Conservation (phyloP, 2,797 vertebrate genomes). For the Mormyrus proboscirostris region DNA sequence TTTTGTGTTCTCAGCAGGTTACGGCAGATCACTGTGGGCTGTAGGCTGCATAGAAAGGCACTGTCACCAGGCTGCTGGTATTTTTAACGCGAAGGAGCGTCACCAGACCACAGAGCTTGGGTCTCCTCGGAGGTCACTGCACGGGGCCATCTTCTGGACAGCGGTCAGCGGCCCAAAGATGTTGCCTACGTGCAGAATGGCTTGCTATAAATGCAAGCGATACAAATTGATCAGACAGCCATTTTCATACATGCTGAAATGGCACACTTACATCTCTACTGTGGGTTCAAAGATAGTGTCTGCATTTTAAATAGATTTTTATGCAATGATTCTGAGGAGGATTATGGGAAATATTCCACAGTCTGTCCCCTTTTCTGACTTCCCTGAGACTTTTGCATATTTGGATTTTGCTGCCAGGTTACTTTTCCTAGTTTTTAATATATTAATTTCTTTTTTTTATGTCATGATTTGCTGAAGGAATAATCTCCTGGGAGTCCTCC, state of each 20-base stretch:
- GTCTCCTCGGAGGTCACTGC: background rate
- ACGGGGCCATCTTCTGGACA: background rate
- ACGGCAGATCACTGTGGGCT: background rate
- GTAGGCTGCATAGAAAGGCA: background rate
- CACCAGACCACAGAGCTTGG: background rate
- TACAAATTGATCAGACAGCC: background rate
- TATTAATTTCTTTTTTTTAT: slow-evolving; percentile 16
- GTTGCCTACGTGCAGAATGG: background rate
- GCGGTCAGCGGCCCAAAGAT: background rate
- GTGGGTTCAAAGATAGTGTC: background rate
- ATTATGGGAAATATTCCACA: background rate
- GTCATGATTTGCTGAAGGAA: slow-evolving; percentile 5
- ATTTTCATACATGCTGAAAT: slow-evolving; percentile 2
- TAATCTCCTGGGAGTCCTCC: background rate
- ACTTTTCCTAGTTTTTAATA: background rate
- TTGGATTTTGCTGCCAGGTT: slow-evolving; percentile 7
- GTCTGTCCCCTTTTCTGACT: slow-evolving; percentile 8
- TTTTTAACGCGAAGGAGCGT: background rate
- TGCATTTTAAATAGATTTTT: slow-evolving; percentile 15
- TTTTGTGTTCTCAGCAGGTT: background rate
- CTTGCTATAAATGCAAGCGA: background rate
- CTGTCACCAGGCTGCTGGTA: background rate
- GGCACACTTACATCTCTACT: background rate
- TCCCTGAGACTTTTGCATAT: slow-evolving; percentile 9
- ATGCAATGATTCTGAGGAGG: slow-evolving; percentile 2